Base-by-base conservation (phyloP, 1,140 invertebrate species). In the Cyphomyrmex costatus region DNA sequence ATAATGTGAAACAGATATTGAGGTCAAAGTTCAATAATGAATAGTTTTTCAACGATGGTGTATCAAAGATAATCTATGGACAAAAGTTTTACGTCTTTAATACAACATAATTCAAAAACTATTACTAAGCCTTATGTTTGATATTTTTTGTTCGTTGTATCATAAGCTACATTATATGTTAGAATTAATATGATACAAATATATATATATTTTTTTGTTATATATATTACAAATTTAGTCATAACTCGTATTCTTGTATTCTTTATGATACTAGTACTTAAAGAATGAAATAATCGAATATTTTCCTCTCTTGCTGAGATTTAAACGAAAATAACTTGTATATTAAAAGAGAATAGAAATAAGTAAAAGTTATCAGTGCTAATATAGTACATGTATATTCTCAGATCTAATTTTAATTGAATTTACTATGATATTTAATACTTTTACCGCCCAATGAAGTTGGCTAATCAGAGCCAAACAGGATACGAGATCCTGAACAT, bases 401-500 rank as follows among this genome's bases (percentile, higher is more conserved):
- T 73, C 1, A 60, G 14, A 21, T 42, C 33, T 36, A 76, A 76
- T 14, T 58, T 36, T 14, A 42, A 76, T 58, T 36, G 30, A 56
- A 56, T n/a, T 6, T n/a, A 16, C 21, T 14, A 60, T 10, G 27
- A 76, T 58, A 58, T 4, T 24, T 60, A 24, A 76, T 76, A 58
- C n/a, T 21, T 2, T 68, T 68, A 16, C 4, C 36, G 36, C n/a
- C n/a, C 74, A 77, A 5, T 5, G 24, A 77, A 77, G 21, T 36
- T 60, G 53, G 33, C 21, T 77, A 19, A 77, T 77, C 8, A 10
- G 3, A 21, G 42, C 19, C 60, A 49, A 78, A 78, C 58, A 78
- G 56, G 36, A 63, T 74, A 77, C 56, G 61, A 42, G 42, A 49
- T 78, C 21, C 60, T 46, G 24, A 78, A 65, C 24, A 61, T 87